phyloP scores from a whole-genome alignment of 1,140 invertebrate genomes.

The Aleiodes sp. region DNA sequence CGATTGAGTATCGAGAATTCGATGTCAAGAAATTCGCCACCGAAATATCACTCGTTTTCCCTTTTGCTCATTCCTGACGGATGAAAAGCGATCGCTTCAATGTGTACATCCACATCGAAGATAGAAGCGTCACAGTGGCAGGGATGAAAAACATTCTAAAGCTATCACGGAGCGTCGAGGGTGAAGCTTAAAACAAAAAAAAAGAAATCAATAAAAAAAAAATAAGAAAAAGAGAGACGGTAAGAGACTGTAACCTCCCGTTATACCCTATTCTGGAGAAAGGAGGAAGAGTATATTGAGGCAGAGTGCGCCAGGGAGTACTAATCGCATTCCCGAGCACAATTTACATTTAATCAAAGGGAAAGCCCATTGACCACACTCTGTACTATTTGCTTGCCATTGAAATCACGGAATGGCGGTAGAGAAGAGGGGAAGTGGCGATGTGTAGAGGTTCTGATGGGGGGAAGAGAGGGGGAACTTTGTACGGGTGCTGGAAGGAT shows the following conservation, averaged over 20 bases:
- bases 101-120: constrained; percentile 7
- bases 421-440: constrained; percentile 49
- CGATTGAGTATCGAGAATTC: constrained; percentile 9
- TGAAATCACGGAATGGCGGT: constrained; percentile 55
- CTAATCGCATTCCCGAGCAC: constrained; percentile 62
- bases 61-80: not conserved
- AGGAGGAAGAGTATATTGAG: not conserved
- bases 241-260: too few relatives aligned
- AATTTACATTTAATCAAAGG: constrained; percentile 66
- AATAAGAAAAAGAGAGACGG: not conserved
- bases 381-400: constrained; percentile 63
- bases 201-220: not conserved
- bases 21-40: constrained; percentile 6
- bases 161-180: not conserved
- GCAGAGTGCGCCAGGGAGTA: constrained; percentile 41
- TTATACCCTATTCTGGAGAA: too few relatives aligned
- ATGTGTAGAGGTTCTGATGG: not conserved
- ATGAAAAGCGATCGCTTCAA: constrained; percentile 15
- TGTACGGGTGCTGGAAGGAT: not conserved
- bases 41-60: not conserved
- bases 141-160: constrained; percentile 11
- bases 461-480: not conserved
- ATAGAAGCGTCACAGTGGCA: not conserved
- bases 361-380: constrained; percentile 61
- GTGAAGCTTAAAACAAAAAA: not conserved